These are phyloP conservation scores for Dascyllus trimaculatus DNA, from an alignment of 2,113 vertebrate species.

Conservation along the genomic window DNA sequence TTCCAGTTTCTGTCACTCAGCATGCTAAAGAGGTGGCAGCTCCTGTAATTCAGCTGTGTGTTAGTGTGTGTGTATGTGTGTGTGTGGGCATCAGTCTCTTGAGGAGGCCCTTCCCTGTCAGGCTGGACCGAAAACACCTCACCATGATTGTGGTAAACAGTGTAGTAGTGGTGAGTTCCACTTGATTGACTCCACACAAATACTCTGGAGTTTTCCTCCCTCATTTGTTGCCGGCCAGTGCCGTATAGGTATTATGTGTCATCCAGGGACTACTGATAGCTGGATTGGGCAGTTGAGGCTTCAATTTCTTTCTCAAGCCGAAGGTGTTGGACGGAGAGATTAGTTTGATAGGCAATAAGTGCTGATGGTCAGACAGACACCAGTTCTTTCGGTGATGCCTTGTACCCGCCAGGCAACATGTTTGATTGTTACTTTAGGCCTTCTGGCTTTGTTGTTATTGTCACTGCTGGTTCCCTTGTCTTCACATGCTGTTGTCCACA, in stretches of 20 bases:
- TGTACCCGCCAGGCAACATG: neutral
- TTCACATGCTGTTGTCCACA: neutral
- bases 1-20: no score
- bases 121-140: neutral
- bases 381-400: neutral
- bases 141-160: neutral
- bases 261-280: constrained; percentile 25
- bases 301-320: constrained; percentile 30
- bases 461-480: neutral
- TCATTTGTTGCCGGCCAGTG: constrained; percentile 25
- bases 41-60: neutral
- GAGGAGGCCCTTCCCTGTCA: no score
- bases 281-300: constrained; percentile 37
- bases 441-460: neutral
- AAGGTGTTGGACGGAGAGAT: constrained; percentile 34
- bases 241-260: constrained; percentile 29
- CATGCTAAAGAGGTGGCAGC: no score
- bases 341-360: constrained; percentile 9
- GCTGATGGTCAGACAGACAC: constrained; percentile 13
- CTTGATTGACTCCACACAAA: neutral
- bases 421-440: neutral
- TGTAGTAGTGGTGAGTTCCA: neutral
- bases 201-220: constrained; percentile 28
- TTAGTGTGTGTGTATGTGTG: neutral
- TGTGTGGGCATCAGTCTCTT: no score